A percentile compares a stretch with the other conserved stretches of the same genome.
Conservation (phyloP, 2,797 vertebrate species). For the Aldrovandia affinis region DNA sequence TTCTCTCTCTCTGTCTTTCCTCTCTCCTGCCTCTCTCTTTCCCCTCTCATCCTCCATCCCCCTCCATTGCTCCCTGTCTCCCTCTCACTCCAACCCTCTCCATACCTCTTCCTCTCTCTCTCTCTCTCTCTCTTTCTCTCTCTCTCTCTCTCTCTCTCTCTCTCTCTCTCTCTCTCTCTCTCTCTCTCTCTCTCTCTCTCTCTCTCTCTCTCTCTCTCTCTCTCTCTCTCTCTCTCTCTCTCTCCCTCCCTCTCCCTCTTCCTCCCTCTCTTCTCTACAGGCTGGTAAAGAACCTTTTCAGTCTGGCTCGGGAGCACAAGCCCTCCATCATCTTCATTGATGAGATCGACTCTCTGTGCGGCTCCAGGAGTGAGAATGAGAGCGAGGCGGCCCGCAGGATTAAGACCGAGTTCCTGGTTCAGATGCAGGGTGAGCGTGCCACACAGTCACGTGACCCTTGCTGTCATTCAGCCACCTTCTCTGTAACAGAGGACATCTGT, state of each 20-base stretch:
- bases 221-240: background rate
- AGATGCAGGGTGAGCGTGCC: constrained; percentile 91
- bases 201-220: too few relatives aligned
- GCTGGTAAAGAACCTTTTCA: constrained; percentile 95
- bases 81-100: background rate
- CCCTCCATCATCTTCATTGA: constrained; percentile 99
- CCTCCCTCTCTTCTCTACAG: constrained; percentile 60
- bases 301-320: constrained; percentile 90
- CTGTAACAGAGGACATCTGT: too few relatives aligned
- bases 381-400: constrained; percentile 95
- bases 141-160: background rate
- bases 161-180: background rate
- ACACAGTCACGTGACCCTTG: too few relatives aligned
- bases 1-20: background rate
- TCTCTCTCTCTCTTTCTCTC: constrained; percentile 24
- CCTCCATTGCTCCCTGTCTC: background rate
- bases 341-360: constrained; percentile 95
- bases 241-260: background rate
- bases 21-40: too few relatives aligned
- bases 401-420: constrained; percentile 97
- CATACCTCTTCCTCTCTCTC: background rate
- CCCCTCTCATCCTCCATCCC: background rate
- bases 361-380: constrained; percentile 96
- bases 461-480: too few relatives aligned
- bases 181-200: background rate